Conservation (phyloP, 1,140 invertebrate genomes). For the Nephila pilipes region DNA sequence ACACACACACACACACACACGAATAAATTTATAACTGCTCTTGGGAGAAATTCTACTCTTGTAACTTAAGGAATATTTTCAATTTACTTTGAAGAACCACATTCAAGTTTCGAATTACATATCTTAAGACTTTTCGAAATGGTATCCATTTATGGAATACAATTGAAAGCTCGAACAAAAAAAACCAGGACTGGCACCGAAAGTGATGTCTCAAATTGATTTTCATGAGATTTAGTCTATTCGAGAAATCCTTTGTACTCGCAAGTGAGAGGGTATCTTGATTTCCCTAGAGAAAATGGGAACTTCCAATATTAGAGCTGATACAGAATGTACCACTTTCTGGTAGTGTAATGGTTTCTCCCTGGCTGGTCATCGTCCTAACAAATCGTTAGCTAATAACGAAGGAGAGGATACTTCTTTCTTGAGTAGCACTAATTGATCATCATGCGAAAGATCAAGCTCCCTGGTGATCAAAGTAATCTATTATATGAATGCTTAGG, state of each 20-base stretch:
- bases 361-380: slow-evolving; percentile 38
- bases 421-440: slow-evolving; percentile 35
- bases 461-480: slow-evolving; percentile 11
- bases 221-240: slow-evolving; percentile 30
- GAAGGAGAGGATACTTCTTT: slow-evolving; percentile 22
- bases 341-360: slow-evolving; percentile 32
- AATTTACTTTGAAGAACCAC: no score
- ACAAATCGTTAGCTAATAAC: slow-evolving; percentile 45
- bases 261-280: slow-evolving; percentile 14
- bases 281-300: slow-evolving; percentile 31
- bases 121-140: not conserved
- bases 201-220: slow-evolving; percentile 23
- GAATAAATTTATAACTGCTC: no score
- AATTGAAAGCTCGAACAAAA: not conserved
- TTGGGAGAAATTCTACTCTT: no score
- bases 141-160: not conserved
- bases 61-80: no score
- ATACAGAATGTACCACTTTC: slow-evolving; percentile 21
- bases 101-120: no score
- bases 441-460: slow-evolving; percentile 27
- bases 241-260: slow-evolving; percentile 17
- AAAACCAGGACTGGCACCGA: not conserved
- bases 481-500: not conserved
- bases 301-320: slow-evolving; percentile 36
- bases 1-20: no score